These are phyloP conservation scores for Nyctereutes procyonoides DNA, from an alignment of 2,113 vertebrate genomes.

Conservation along the genomic window DNA sequence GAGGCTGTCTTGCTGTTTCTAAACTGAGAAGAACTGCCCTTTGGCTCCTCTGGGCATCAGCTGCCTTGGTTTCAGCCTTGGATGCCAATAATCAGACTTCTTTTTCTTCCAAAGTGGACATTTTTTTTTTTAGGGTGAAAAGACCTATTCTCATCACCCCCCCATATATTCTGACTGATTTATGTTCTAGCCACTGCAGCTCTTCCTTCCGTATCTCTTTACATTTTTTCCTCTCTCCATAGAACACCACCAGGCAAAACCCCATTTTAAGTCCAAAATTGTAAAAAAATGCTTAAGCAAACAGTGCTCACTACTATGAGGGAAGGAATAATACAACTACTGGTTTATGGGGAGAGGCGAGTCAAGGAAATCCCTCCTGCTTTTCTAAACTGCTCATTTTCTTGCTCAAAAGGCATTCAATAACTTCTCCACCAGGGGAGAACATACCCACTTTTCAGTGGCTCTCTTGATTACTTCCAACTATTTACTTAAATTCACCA, in stretches of 20 bases:
- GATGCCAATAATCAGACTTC: slow-evolving; percentile 91
- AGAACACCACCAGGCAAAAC: slow-evolving; percentile 70
- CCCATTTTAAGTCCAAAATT: slow-evolving; percentile 66
- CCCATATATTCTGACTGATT: slow-evolving; percentile 88
- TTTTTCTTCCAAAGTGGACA: slow-evolving; percentile 86
- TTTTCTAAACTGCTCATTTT: slow-evolving; percentile 70
- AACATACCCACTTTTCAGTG: slow-evolving; percentile 66
- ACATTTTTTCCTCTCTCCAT: slow-evolving; percentile 78
- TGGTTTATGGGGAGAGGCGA: slow-evolving; percentile 65
- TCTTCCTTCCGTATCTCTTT: slow-evolving; percentile 90
- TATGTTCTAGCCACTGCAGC: slow-evolving; percentile 84
- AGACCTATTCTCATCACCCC: slow-evolving; percentile 88
- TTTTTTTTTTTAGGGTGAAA: slow-evolving; percentile 88
- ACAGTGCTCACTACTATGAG: slow-evolving; percentile 72
- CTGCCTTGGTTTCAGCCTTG: slow-evolving; percentile 93
- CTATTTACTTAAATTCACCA: slow-evolving; percentile 69
- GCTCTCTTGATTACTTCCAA: slow-evolving; percentile 70
- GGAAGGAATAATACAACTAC: slow-evolving; percentile 51
- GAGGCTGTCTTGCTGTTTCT: slow-evolving; percentile 91
- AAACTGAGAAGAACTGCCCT: slow-evolving; percentile 95
- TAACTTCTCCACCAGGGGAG: slow-evolving; percentile 59
- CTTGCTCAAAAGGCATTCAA: slow-evolving; percentile 76
- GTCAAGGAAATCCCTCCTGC: slow-evolving; percentile 69
- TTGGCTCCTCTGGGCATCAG: slow-evolving; percentile 94
- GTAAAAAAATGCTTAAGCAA: slow-evolving; percentile 66